Evolutionary conservation across 1,140 invertebrate genomes (phyloP).

Genomic region (Drosophila repletoides): DNA sequence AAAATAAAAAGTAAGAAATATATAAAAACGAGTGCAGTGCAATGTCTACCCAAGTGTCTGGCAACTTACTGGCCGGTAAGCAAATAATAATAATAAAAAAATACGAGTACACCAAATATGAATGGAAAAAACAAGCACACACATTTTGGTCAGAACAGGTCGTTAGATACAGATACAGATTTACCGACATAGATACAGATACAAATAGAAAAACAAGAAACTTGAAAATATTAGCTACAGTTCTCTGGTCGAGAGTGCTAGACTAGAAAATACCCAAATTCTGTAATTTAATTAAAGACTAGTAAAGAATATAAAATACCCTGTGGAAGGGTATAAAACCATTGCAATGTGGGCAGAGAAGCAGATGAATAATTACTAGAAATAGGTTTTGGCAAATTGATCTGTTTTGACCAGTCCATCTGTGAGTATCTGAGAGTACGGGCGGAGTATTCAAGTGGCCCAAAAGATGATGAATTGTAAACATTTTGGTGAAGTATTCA

Average conservation of each 20-base stretch:
- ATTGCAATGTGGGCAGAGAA: too few species aligned
- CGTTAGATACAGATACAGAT: not conserved
- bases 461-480: conserved; percentile 41
- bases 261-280: too few species aligned
- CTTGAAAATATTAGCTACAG: not conserved
- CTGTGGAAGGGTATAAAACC: too few species aligned
- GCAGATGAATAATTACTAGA: too few species aligned
- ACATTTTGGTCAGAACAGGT: conserved; percentile 24
- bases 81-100: conserved; percentile 6
- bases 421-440: conserved; percentile 14
- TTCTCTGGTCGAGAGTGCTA: not conserved
- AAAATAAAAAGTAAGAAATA: conserved; percentile 12
- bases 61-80: conserved; percentile 77
- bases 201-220: conserved; percentile 1
- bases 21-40: conserved; percentile 34
- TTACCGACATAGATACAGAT: not conserved
- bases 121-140: conserved; percentile 16
- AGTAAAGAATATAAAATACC: too few species aligned
- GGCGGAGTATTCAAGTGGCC: conserved; percentile 2
- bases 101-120: conserved; percentile 25
- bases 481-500: conserved; percentile 20
- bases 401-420: conserved; percentile 14
- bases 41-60: conserved; percentile 78
- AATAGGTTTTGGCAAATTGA: too few species aligned
- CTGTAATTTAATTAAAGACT: too few species aligned